Base-by-base conservation (phyloP, 1,140 invertebrate genomes). In the Mycetomoellerius zeteki region DNA sequence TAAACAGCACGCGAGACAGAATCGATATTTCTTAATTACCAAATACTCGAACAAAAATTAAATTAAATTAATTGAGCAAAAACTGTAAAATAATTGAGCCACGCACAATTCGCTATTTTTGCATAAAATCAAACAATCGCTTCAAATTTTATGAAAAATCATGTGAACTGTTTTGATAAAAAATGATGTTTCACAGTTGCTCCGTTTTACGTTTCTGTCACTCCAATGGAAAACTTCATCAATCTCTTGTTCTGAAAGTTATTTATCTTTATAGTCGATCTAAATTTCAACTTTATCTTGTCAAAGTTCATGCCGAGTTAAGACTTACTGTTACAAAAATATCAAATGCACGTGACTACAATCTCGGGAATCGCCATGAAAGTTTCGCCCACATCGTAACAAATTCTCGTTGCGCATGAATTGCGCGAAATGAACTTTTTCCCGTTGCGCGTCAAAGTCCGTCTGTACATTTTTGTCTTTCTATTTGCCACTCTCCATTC, bases 401-500 rank as follows among this genome's bases (percentile, higher is more conserved):
- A 37, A 84, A 84, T 84, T 84, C 54, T 75, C 54, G 54, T 73
- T 60, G 80, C 80, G 43, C 80, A 75, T 86, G 76, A 86, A 81
- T 86, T 64, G 52, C 37, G n/a, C 71, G 54, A 86, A 82, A 69
- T 86, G 21, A 86, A 37, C 56, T 50, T 65, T 64, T 82, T 43
- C 16, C 10, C 21, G 19, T 64, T 24, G 19, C 47, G 16, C 56
- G 47, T 84, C 69, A 84, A 84, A 84, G 69, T 7, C 5, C 24
- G 37, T 33, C 56, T 47, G 43, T 86, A 33, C 54, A 84, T 52
- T 81, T 81, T 87, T 62, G 8, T 60, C 65, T 37, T 50, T 64
- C 43, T 71, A 37, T 85, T 73, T 73, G 14, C 69, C 33, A 21
- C 69, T 58, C 56, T 47, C 69, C 6, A 84, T 58, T 67, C 67